Percentiles rank a stretch among this genome's conserved stretches.
Evolutionary conservation across 2,888 invertebrate species (phyloP).

Genomic region (Dinocampus coccinellae): DNA sequence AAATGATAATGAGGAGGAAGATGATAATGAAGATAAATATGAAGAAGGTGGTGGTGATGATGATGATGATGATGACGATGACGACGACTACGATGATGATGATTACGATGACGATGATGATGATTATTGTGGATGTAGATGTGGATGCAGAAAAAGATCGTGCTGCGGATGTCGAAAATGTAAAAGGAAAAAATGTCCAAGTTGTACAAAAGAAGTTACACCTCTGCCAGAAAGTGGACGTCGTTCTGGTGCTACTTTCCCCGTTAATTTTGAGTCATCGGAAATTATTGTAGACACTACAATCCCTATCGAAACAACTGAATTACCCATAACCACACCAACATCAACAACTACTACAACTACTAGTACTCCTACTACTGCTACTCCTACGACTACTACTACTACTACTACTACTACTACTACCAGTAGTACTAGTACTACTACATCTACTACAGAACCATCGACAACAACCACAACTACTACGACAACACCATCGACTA

Average conservation of each 20-base stretch:
- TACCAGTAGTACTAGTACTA: slow-evolving; percentile 15
- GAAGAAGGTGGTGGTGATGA: background rate
- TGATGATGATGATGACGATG: slow-evolving; percentile 2
- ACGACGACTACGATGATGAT: background rate
- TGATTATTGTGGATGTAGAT: background rate
- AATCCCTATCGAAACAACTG: slow-evolving; percentile 1
- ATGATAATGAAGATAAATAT: background rate
- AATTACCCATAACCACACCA: background rate
- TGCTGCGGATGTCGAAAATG: slow-evolving; percentile 14
- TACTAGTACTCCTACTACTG: slow-evolving; percentile 5
- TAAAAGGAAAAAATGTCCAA: background rate
- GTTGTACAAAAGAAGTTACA: background rate
- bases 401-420: slow-evolving; percentile 10
- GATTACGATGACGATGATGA: slow-evolving; percentile 9
- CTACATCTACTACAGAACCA: background rate
- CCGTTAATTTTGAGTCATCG: background rate
- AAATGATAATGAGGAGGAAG: background rate
- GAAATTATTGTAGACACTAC: background rate
- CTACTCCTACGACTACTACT: background rate
- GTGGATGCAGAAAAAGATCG: background rate
- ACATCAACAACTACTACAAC: slow-evolving; percentile 11
- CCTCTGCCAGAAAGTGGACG: background rate
- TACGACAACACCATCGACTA: slow-evolving; percentile 4
- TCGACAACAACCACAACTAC: background rate
- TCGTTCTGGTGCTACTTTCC: background rate